Percentiles rank a stretch among this genome's conserved stretches.
Evolutionary conservation across 2,797 vertebrate genomes (phyloP).

Genomic region (Anolis apletophallus): DNA sequence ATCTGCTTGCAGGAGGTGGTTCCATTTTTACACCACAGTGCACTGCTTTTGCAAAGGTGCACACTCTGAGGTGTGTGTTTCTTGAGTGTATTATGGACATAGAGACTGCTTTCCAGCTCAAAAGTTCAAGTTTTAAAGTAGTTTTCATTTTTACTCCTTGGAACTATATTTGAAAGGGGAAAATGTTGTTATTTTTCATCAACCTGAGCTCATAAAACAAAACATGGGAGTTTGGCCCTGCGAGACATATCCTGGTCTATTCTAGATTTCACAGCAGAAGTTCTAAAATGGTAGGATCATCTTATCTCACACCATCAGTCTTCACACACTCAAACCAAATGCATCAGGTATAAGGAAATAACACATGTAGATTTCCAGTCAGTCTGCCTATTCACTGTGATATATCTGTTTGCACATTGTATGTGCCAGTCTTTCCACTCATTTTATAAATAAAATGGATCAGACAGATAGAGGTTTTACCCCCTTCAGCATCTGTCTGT

Average conservation of each 20-base stretch:
- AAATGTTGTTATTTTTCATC: background rate
- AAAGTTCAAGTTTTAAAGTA: background rate
- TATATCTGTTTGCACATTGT: background rate
- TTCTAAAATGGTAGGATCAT: background rate
- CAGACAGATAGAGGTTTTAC: slow-evolving; percentile 15
- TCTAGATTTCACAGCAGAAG: background rate
- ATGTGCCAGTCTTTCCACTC: background rate
- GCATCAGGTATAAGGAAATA: slow-evolving; percentile 11
- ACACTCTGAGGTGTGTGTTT: background rate
- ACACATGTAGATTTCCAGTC: background rate
- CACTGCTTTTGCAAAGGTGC: slow-evolving; percentile 26
- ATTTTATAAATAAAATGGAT: background rate
- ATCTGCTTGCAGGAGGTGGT: background rate
- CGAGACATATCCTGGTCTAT: background rate
- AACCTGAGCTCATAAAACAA: background rate
- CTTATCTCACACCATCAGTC: background rate
- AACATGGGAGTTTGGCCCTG: background rate
- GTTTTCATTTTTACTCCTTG: background rate
- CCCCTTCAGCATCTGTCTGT: no score
- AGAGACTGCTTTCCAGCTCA: background rate
- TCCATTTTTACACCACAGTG: background rate
- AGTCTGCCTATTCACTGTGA: background rate
- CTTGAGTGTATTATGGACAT: background rate
- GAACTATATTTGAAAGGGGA: background rate
- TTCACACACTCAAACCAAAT: background rate